Conservation (phyloP, 92 coral and sea anemone genomes). For the Isaurus tuberculatus region DNA sequence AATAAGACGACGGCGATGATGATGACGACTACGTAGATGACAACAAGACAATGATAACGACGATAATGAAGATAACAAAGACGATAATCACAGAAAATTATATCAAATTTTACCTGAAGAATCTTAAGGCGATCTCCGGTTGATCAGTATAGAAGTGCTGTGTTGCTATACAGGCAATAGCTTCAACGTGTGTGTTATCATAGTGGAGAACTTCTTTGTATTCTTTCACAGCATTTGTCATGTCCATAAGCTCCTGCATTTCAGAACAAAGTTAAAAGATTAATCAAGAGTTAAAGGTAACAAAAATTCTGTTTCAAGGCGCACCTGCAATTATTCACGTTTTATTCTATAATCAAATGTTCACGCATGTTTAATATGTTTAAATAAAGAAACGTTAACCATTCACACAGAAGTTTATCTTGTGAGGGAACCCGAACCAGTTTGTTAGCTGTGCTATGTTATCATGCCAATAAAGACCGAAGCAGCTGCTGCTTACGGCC, state of each 20-base stretch:
- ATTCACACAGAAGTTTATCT: no score
- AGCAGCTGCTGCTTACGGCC: no score
- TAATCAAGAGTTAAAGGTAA: not conserved
- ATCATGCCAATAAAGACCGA: no score
- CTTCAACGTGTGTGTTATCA: slow-evolving; percentile 95
- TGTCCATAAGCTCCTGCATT: slow-evolving; percentile 82
- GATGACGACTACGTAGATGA: not conserved
- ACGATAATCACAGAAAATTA: no score
- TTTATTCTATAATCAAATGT: no score
- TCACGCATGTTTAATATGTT: no score
- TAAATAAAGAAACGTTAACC: no score
- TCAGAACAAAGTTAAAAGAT: not conserved
- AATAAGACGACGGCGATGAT: not conserved
- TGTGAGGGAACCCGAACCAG: no score
- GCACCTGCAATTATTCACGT: no score
- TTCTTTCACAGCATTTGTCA: slow-evolving; percentile 89
- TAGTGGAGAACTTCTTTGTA: slow-evolving; percentile 91
- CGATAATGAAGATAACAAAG: not conserved
- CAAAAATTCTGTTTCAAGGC: not conserved
- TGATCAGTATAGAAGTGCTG: slow-evolving; percentile 99
- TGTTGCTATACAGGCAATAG: slow-evolving; percentile 97
- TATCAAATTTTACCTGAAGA: slow-evolving; percentile 69
- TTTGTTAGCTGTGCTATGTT: no score
- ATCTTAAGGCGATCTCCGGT: slow-evolving; percentile 95
- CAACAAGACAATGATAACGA: not conserved